These are phyloP conservation scores for Ommatoiulus sabulosus DNA, from an alignment of 2,888 invertebrate species.

Conservation along the genomic window DNA sequence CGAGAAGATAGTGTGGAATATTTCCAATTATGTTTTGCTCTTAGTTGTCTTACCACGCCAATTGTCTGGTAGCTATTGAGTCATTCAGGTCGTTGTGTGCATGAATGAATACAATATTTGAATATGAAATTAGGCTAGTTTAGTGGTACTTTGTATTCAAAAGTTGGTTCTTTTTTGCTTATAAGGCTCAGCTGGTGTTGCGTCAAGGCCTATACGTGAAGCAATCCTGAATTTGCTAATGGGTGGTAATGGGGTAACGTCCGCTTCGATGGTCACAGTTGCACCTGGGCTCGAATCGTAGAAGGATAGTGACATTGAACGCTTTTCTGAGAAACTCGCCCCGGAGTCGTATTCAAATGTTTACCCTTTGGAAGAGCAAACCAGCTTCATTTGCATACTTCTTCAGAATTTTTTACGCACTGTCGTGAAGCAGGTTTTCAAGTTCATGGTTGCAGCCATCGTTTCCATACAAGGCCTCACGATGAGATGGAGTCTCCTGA, in stretches of 20 bases:
- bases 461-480: constrained; percentile 24
- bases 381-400: constrained; percentile 35
- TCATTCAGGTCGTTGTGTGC: not conserved
- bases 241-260: constrained; percentile 42
- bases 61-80: not conserved
- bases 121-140: constrained; percentile 23
- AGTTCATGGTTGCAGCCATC: not conserved
- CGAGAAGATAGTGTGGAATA: not conserved
- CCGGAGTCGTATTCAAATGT: constrained; percentile 6
- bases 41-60: not conserved
- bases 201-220: not conserved
- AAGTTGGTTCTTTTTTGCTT: not conserved
- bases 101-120: not conserved
- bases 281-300: constrained; percentile 41
- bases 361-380: not conserved
- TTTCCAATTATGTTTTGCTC: not conserved
- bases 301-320: constrained; percentile 26
- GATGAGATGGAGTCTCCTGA: not conserved
- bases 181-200: constrained; percentile 16
- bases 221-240: constrained; percentile 31
- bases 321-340: constrained; percentile 29
- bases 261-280: not conserved
- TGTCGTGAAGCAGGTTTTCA: constrained; percentile 41
- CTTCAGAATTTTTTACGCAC: constrained; percentile 8
- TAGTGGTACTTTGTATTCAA: constrained; percentile 24